phyloP scores from a whole-genome alignment of 1,140 invertebrate genomes.

The Plectrocnemia conspersa region DNA sequence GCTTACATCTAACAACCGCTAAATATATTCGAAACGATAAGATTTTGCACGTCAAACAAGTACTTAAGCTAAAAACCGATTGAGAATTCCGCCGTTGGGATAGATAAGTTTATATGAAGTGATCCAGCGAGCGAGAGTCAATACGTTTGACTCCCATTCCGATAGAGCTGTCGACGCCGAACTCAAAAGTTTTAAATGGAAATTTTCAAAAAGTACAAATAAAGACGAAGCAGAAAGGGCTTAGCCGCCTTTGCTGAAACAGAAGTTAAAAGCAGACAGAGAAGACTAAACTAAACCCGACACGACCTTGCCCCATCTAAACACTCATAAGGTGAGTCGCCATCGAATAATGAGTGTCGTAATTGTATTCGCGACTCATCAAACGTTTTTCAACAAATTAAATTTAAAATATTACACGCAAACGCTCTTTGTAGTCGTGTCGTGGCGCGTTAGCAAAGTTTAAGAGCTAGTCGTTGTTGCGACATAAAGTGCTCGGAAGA shows the following conservation, averaged over 20 bases:
- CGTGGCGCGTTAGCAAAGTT: conserved; percentile 29
- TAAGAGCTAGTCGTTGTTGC: conserved; percentile 27
- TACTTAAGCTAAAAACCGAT: no score
- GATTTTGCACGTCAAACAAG: no score
- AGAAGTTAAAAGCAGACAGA: background rate
- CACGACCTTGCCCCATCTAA: background rate
- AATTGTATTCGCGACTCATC: conserved; percentile 11
- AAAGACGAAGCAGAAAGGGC: conserved; percentile 20
- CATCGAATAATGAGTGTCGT: background rate
- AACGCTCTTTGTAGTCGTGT: conserved; percentile 33
- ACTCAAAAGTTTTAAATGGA: conserved; percentile 18
- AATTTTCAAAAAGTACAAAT: conserved; percentile 23
- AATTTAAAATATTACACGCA: conserved; percentile 33
- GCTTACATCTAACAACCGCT: no score
- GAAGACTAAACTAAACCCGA: background rate
- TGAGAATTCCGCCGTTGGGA: no score
- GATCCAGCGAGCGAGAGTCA: conserved; percentile 1
- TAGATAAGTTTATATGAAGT: background rate
- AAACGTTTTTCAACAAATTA: conserved; percentile 29
- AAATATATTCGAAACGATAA: no score
- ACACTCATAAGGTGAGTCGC: background rate
- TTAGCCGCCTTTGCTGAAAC: conserved; percentile 4
- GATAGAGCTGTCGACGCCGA: conserved; percentile 1
- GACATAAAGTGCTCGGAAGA: conserved; percentile 27
- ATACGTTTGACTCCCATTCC: conserved; percentile 4